phyloP scores from a whole-genome alignment of 2,797 vertebrate genomes.

The Sorex maritimensis region DNA sequence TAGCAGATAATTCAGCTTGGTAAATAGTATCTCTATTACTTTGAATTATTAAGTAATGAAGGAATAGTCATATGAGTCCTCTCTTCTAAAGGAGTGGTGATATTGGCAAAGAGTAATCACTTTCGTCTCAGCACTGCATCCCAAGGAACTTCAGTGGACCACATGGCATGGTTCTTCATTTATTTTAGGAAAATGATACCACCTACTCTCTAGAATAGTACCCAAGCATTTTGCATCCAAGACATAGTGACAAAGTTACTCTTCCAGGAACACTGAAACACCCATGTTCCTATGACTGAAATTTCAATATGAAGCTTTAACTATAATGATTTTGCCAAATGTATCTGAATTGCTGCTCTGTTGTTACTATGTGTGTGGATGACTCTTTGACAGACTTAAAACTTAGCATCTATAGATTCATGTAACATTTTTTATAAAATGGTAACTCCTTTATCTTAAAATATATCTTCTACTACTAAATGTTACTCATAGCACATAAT shows the following conservation, averaged over 20 bases:
- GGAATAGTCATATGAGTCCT: no score
- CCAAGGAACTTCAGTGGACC: neutral
- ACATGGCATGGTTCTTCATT: neutral
- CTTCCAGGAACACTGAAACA: neutral
- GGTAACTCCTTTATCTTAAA: neutral
- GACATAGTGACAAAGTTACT: neutral
- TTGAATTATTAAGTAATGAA: neutral
- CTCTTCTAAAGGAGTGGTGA: no score
- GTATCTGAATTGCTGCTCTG: neutral
- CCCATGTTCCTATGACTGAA: neutral
- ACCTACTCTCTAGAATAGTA: neutral
- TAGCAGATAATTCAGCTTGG: neutral
- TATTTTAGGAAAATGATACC: neutral
- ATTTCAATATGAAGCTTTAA: neutral
- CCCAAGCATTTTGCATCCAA: neutral
- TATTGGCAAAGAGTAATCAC: no score
- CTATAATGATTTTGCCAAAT: neutral
- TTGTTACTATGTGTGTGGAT: neutral
- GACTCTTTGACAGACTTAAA: conserved; percentile 14
- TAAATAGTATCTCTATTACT: neutral
- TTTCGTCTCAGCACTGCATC: neutral
- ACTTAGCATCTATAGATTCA: neutral
- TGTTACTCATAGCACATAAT: neutral
- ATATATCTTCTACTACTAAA: conserved; percentile 6
- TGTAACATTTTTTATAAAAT: neutral